These are phyloP conservation scores for Drosophila neotestacea DNA, from an alignment of 2,888 invertebrate species.

Conservation along the genomic window DNA sequence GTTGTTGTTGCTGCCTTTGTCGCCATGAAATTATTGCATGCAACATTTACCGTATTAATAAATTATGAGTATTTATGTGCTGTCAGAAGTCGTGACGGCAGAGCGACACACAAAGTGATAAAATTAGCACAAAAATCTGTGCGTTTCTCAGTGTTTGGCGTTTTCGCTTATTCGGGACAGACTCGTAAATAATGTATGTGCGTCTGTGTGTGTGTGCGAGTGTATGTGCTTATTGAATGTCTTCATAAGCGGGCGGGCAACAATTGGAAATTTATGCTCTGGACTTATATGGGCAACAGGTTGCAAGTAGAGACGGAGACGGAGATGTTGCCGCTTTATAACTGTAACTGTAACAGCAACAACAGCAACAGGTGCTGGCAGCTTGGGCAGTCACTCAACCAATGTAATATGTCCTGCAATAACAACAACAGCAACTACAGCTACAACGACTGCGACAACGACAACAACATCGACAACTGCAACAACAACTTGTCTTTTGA, in stretches of 20 bases:
- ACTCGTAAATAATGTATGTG: constrained; percentile 64
- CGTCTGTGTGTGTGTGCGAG: constrained; percentile 50
- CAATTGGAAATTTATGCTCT: constrained; percentile 79
- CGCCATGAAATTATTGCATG: constrained; percentile 81
- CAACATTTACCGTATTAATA: constrained; percentile 83
- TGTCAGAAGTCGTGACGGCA: constrained; percentile 83
- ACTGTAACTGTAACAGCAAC: constrained; percentile 68
- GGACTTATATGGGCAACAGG: constrained; percentile 72
- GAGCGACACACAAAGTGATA: constrained; percentile 85
- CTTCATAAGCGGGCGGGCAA: constrained; percentile 79
- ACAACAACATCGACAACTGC: constrained; percentile 31
- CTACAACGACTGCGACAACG: constrained; percentile 42
- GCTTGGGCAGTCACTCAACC: constrained; percentile 52
- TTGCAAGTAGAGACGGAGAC: constrained; percentile 28
- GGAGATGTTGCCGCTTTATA: constrained; percentile 43
- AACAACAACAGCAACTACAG: constrained; percentile 41
- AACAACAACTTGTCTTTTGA: constrained; percentile 72
- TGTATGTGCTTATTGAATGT: constrained; percentile 76
- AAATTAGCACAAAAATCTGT: constrained; percentile 85
- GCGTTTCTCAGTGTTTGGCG: constrained; percentile 59
- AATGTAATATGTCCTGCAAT: constrained; percentile 76
- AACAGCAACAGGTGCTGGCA: constrained; percentile 50
- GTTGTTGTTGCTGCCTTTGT: constrained; percentile 58
- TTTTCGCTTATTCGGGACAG: constrained; percentile 52
- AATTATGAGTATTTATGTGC: constrained; percentile 85